Percentiles rank a stretch among this genome's conserved stretches.
Conservation (phyloP, 2,113 vertebrate species). For the Engraulis encrasicolus region DNA sequence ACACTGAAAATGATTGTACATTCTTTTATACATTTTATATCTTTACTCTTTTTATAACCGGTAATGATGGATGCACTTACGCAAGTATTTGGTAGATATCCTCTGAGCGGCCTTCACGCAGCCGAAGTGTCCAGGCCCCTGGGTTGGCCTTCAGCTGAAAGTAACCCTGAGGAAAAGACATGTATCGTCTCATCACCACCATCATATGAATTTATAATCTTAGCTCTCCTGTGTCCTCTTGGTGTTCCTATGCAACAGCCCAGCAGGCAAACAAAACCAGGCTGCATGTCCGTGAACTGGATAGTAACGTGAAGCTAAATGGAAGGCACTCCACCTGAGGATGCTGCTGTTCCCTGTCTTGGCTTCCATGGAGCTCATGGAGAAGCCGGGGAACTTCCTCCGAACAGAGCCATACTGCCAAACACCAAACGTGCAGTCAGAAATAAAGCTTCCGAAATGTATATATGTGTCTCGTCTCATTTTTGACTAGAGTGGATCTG, state of each 20-base stretch:
- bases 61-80: conserved; percentile 75
- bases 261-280: neutral
- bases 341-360: too few relatives aligned
- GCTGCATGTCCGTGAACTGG: neutral
- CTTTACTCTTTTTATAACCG: neutral
- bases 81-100: conserved; percentile 89
- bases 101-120: conserved; percentile 92
- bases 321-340: too few relatives aligned
- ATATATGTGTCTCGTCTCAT: too few relatives aligned
- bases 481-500: too few relatives aligned
- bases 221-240: neutral
- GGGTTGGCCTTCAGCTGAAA: conserved; percentile 98
- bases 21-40: too few relatives aligned
- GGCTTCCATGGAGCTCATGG: too few relatives aligned
- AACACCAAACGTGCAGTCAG: too few relatives aligned
- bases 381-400: too few relatives aligned
- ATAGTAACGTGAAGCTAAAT: neutral
- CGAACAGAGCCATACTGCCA: too few relatives aligned
- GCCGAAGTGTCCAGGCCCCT: conserved; percentile 86
- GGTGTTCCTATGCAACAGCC: neutral
- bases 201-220: neutral
- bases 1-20: too few relatives aligned
- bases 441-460: too few relatives aligned
- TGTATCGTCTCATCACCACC: neutral
- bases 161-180: conserved; percentile 81